Percentiles rank a stretch among this genome's conserved stretches.
These are phyloP conservation scores for Calameuta pallipes DNA, from an alignment of 2,888 invertebrate genomes.

Conservation along the genomic window DNA sequence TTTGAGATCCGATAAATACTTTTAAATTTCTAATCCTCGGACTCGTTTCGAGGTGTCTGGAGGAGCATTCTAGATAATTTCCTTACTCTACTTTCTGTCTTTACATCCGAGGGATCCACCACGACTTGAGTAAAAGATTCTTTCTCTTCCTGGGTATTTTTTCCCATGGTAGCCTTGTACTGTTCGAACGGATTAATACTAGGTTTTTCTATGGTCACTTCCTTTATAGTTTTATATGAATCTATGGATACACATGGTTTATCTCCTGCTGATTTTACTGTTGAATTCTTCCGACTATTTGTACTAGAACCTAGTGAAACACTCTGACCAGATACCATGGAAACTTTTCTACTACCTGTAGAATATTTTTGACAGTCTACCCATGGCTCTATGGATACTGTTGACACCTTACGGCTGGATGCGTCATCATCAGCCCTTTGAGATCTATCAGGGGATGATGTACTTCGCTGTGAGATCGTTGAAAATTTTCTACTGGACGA, in stretches of 20 bases:
- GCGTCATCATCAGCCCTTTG: neutral
- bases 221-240: conserved; percentile 41
- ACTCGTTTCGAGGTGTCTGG: neutral
- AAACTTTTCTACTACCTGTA: conserved; percentile 27
- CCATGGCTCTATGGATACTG: conserved; percentile 36
- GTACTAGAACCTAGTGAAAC: conserved; percentile 14
- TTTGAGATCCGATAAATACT: neutral
- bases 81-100: neutral
- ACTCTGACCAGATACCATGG: conserved; percentile 33
- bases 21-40: neutral
- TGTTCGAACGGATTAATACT: conserved; percentile 40
- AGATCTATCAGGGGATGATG: neutral
- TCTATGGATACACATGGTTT: conserved; percentile 44
- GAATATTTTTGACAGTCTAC: conserved; percentile 19
- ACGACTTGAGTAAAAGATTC: neutral
- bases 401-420: conserved; percentile 17
- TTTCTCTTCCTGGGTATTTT: neutral
- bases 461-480: conserved; percentile 20
- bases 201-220: conserved; percentile 46
- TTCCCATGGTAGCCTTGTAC: conserved; percentile 37
- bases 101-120: neutral
- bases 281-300: conserved; percentile 32
- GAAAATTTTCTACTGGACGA: conserved; percentile 24
- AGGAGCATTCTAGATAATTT: neutral
- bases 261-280: conserved; percentile 22